phyloP scores from a whole-genome alignment of 2,113 vertebrate species.

The Scalopus aquaticus region DNA sequence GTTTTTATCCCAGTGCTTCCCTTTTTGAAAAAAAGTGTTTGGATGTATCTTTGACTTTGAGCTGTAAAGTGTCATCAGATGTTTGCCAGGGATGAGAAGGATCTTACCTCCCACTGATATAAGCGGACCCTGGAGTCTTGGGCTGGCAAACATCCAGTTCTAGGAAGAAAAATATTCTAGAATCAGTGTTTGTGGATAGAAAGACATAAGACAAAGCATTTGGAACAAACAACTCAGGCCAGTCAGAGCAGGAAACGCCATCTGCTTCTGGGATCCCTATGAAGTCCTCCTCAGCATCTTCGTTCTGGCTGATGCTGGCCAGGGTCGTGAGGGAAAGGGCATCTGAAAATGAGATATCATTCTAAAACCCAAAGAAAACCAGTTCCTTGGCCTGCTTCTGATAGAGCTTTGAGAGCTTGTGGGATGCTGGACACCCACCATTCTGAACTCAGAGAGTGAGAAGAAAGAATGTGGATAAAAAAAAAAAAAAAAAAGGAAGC shows the following conservation, averaged over 20 bases:
- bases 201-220: background rate
- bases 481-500: background rate
- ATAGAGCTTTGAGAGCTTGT: background rate
- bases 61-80: background rate
- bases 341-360: background rate
- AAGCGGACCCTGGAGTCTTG: background rate
- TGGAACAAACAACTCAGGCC: background rate
- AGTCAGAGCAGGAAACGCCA: background rate
- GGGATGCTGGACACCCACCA: background rate
- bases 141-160: background rate
- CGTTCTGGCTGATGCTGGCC: background rate
- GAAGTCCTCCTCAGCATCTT: background rate
- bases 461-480: background rate
- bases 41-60: background rate
- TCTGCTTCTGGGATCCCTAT: background rate
- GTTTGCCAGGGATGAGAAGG: background rate
- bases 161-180: background rate
- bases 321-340: too few species aligned
- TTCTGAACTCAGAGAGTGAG: background rate
- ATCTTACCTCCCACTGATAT: background rate
- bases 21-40: background rate
- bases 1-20: too few species aligned
- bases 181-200: background rate
- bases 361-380: background rate
- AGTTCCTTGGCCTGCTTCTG: background rate